Base-by-base conservation (phyloP, 2,888 invertebrate species). In the Ochropleura leucogaster region DNA sequence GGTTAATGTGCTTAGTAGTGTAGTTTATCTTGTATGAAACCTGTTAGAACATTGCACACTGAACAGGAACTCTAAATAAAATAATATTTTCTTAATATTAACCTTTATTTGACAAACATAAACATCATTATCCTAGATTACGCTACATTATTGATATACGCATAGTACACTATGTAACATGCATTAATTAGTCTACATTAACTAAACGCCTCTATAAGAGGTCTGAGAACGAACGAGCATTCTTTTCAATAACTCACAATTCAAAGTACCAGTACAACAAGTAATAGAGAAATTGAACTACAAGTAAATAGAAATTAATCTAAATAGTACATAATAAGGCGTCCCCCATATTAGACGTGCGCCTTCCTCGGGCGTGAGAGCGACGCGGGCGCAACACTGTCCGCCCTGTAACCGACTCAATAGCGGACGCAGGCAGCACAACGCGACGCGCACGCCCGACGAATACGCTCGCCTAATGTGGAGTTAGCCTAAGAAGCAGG, bases 61-160 rank as follows among this genome's bases (percentile, higher is more conserved):
- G 30, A 30, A 30, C 3, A 30, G 30, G 30, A 30, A 30, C 30
- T 30, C 30, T 1, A 30, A 30, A 30, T 30, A 10, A 30, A 47
- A 5, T 1, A 12, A 44, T 20, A 0, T 51, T 68, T 62, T 69
- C 82, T 73, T 71, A 67, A 72, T 62, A 64, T 84, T 66, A 70
- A 74, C 72, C 72, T 86, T 86, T 86, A 86, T 86, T 86, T 79
- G 72, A 67, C 83, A 85, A 85, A 85, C 85, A 62, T 85, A 80
- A 86, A 83, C 83, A 82, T 83, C 60, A 66, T 71, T 77, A 87
- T n/a, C 74, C 76, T 87, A 85, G 10, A 68, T 74, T 70, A 83
- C 70, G 60, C 80, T 81, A 81, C 55, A 62, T 62, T 79, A 80
- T 51, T 51, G 63, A 67, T 83, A 81, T 53, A 77, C 53, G 66